Evolutionary conservation across 2,113 vertebrate genomes (phyloP).

Genomic region (Spea multiplicata): DNA sequence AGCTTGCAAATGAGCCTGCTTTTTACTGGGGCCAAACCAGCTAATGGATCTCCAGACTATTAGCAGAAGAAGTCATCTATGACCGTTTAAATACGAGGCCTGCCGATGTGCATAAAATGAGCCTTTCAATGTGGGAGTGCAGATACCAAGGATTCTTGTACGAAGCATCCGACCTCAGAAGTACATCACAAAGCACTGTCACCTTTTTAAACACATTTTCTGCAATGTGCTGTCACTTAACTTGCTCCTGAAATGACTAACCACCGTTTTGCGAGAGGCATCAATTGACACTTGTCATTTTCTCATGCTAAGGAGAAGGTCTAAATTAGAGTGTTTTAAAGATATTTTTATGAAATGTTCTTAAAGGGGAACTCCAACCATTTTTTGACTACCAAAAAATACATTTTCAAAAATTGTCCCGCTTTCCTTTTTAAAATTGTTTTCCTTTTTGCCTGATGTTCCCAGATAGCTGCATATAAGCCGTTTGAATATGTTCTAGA

Average conservation of each 20-base stretch:
- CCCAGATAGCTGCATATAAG: no score
- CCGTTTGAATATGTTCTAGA: no score
- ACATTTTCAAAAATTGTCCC: no score
- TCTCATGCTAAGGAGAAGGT: no score
- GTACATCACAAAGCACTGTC: neutral
- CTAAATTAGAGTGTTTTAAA: no score
- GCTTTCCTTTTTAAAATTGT: no score
- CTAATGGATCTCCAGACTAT: constrained; percentile 47
- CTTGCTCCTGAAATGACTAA: neutral
- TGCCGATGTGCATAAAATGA: constrained; percentile 42
- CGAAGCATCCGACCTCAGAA: neutral
- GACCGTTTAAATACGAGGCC: constrained; percentile 44
- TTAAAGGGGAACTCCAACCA: no score
- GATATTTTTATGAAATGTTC: no score
- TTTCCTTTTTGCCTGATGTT: no score
- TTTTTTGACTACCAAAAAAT: no score
- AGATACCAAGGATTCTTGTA: constrained; percentile 5
- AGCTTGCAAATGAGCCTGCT: constrained; percentile 43
- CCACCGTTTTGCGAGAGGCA: neutral
- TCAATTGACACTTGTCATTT: no score
- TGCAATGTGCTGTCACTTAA: neutral
- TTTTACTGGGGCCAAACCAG: constrained; percentile 33
- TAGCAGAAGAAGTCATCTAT: constrained; percentile 44
- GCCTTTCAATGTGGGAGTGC: constrained; percentile 24
- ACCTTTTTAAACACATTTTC: neutral